These are phyloP conservation scores for Bombylius discolor DNA, from an alignment of 2,888 invertebrate genomes.

Conservation along the genomic window DNA sequence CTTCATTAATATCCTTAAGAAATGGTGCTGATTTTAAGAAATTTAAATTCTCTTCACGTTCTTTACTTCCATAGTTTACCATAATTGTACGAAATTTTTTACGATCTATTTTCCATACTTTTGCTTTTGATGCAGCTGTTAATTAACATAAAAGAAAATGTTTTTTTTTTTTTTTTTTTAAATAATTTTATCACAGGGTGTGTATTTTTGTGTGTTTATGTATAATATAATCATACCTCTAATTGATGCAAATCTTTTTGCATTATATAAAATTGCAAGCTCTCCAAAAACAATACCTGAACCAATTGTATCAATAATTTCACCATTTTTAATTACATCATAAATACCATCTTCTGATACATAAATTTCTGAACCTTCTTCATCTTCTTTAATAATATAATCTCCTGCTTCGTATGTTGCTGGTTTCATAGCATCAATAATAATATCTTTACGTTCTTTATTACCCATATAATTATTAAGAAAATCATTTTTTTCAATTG, in stretches of 20 bases:
- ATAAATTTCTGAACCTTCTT: slow-evolving; percentile 73
- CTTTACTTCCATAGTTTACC: slow-evolving; percentile 71
- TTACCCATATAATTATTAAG: slow-evolving; percentile 59
- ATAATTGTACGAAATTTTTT: slow-evolving; percentile 79
- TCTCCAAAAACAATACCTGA: slow-evolving; percentile 81
- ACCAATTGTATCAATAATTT: slow-evolving; percentile 64
- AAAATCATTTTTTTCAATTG: slow-evolving; percentile 70
- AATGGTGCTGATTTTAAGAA: slow-evolving; percentile 73
- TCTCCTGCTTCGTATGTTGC: slow-evolving; percentile 52
- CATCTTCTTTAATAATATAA: slow-evolving; percentile 65
- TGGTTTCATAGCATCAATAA: slow-evolving; percentile 72
- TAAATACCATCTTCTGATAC: slow-evolving; percentile 77
- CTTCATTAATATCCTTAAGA: slow-evolving; percentile 55
- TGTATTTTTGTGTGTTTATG: too few species aligned
- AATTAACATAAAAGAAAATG: not conserved
- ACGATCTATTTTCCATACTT: slow-evolving; percentile 80
- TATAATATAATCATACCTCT: slow-evolving; percentile 40
- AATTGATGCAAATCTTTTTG: slow-evolving; percentile 78
- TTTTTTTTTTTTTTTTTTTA: not conserved
- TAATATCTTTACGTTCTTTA: slow-evolving; percentile 55
- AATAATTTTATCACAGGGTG: not conserved
- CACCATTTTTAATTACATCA: slow-evolving; percentile 70
- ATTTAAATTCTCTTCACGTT: slow-evolving; percentile 70
- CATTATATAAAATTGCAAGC: slow-evolving; percentile 86
- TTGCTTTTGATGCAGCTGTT: slow-evolving; percentile 58